Conservation (phyloP, 37 sponge, comb jelly and placozoan species). For the Bolinopsis microptera region DNA sequence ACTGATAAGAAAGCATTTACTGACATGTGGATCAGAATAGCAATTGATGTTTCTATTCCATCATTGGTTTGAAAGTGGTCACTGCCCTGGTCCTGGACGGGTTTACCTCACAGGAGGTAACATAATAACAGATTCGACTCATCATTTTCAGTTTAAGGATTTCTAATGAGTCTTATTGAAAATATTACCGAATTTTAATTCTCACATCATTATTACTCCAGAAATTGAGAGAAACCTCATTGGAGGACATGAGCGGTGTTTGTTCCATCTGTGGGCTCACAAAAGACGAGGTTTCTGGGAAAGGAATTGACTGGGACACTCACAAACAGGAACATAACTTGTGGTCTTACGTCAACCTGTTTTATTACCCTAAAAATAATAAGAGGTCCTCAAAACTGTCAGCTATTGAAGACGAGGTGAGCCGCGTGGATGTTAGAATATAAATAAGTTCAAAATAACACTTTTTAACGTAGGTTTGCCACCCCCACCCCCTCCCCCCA, state of each 20-base stretch:
- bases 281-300: not conserved
- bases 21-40: not conserved
- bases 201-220: no score
- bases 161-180: no score
- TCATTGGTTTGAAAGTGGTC: not conserved
- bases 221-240: not conserved
- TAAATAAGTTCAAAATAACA: no score
- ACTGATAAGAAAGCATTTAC: not conserved
- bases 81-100: slow-evolving; percentile 8
- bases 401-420: not conserved
- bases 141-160: not conserved
- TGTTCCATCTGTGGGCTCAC: slow-evolving; percentile 1
- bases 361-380: not conserved
- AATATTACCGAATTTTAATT: no score
- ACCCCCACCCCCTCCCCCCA: no score
- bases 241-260: not conserved
- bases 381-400: not conserved
- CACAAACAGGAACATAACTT: not conserved
- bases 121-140: no score
- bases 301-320: not conserved
- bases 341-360: not conserved
- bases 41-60: not conserved
- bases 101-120: slow-evolving; percentile 4
- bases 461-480: no score
- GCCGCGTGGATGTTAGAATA: no score